These are phyloP conservation scores for Penelope pileata DNA, from an alignment of 2,113 vertebrate species.

Conservation along the genomic window DNA sequence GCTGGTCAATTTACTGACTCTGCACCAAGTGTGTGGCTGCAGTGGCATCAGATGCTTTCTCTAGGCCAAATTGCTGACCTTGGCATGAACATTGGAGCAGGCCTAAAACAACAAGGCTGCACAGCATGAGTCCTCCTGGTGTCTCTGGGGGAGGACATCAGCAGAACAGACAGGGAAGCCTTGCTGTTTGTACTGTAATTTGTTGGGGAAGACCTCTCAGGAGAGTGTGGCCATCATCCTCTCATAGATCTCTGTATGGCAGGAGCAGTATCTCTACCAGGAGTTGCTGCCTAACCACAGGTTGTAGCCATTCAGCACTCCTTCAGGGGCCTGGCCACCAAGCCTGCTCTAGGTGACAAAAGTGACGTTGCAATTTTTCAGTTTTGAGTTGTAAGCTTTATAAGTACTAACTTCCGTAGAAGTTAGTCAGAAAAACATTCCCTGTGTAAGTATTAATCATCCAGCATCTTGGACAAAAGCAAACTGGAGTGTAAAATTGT, in stretches of 20 bases:
- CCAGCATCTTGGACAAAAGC: not conserved
- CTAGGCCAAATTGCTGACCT: not conserved
- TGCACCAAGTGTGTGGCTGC: not conserved
- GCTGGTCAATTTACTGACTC: not conserved
- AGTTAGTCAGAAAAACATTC: not conserved
- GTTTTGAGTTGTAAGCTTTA: not conserved
- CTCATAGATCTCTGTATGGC: not conserved
- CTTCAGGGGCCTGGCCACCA: not conserved
- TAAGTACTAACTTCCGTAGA: not conserved
- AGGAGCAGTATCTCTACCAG: not conserved
- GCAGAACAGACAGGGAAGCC: not conserved
- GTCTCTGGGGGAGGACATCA: not conserved
- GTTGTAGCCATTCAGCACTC: not conserved
- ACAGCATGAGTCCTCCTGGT: accelerated
- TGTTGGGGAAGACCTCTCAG: not conserved
- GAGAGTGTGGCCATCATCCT: not conserved
- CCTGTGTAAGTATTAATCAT: not conserved
- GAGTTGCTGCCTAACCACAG: not conserved
- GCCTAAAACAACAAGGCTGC: not conserved
- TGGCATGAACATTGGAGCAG: not conserved
- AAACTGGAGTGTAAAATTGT: not conserved
- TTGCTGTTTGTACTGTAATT: not conserved
- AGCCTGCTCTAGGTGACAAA: not conserved
- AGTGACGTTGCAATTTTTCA: accelerated
- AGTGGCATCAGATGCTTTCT: not conserved